Base-by-base conservation (phyloP, 2,888 invertebrate genomes). In the Julus scanicus region DNA sequence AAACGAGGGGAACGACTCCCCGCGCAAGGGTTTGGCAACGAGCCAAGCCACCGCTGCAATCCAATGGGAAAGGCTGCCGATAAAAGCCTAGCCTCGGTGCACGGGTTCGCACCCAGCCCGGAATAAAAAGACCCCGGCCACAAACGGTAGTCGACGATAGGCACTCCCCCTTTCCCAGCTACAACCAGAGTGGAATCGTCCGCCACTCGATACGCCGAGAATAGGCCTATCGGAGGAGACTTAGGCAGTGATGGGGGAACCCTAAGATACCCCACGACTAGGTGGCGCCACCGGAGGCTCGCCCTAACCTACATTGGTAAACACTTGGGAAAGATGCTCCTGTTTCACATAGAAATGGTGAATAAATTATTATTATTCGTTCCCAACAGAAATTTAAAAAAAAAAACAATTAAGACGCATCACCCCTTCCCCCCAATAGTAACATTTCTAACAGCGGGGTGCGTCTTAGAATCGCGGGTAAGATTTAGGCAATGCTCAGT, bases 1-100 rank as follows among this genome's bases (percentile, higher is more conserved):
- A 86, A 86, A 53, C 20, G 86, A 86, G 44, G 86, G 86, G 37
- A 53, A 37, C 86, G 40, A 84, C 44, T 84, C 84, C 39, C 40
- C 84, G 44, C n/a, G 63, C 63, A 63, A 63, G 63, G 63, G 63
- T 63, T 63, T 63, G 84, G 84, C 84, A 84, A 84, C 84, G 84
- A 37, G 84, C 40, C 84, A 63, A 63, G 63, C 63, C 63, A 63
- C 20, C 63, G 63, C n/a, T n/a, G 63, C 63, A 20, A 63, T 63
- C 63, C 63, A 63, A 63, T 63, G 63, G 63, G 63, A 63, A 63
- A 63, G 63, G 63, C 63, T 63, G 63, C 63, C 63, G 63, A 63
- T 63, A 63, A 63, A 63, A 63, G 63, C 63, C 63, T 63, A 63
- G 63, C 63, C 63, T 63, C 63, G 17, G 63, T n/a, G n/a, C 63